Evolutionary conservation across 2,797 vertebrate species (phyloP), one percentile per base, ranked within the genome.

Genomic region (Aselliscus stoliczkanus): DNA sequence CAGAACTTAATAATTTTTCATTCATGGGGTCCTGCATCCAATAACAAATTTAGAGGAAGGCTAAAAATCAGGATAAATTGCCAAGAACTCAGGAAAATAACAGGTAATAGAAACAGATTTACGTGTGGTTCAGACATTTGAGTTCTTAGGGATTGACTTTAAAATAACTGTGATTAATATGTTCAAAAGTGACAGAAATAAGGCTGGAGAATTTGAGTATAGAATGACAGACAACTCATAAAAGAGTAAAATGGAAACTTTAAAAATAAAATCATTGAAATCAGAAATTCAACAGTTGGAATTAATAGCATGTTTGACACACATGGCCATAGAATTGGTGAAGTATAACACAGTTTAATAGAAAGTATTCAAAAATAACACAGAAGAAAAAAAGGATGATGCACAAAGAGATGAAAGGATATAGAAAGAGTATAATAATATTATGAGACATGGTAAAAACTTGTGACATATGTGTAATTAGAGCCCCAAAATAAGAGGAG

Each of bases 41-140:
- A 81, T 67, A 88, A 82, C 90, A 67, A 77, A 52, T 77, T 82
- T 54, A 87, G 37, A 89, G 39, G 25, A 11, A 75, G 39, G 25
- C 7, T 75, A 79, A 79, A 52, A 85, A 81, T 23, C 42, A 67
- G 27, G 25, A 31, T 60, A 72, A 47, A 39, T 70, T 56, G 37
- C 52, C 52, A 80, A 84, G 44, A 84, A 87, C 31, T 81, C 52
- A 94, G 84, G 39, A 76, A 90, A 93, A 93, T 2, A 89, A 95
- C 21, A 75, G 25, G 67, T 44, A 62, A 52, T 52, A 72, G 9
- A 86, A 73, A 87, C 0, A 70, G 56, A 54, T 7, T 65, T 42
- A 62, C 8, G 12, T 31, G 13, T 84, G 29, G 44, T 52, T 95
- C n/a, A 54, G 11, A 83, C 31, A 76, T 54, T 47, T 89, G 56